Conservation (phyloP, 2,888 invertebrate genomes). For the Shargacucullia verbasci region DNA sequence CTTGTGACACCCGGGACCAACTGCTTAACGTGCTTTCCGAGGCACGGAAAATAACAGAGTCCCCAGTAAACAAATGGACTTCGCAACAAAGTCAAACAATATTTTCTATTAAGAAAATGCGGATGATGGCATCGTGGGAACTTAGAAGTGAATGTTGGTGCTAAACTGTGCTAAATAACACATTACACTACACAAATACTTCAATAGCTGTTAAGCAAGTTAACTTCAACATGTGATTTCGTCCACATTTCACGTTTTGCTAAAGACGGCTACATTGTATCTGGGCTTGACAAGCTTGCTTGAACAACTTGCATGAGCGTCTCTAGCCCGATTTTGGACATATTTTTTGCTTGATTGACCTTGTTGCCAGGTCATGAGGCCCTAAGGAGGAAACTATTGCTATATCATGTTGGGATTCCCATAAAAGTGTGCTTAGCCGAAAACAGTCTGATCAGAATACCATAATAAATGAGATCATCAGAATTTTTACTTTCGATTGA, state of each 20-base stretch:
- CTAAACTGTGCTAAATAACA: constrained; percentile 43
- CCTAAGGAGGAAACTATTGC: constrained; percentile 9
- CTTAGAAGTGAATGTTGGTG: constrained; percentile 29
- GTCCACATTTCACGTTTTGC: constrained; percentile 10
- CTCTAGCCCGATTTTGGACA: background rate
- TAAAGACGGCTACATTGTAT: constrained; percentile 2
- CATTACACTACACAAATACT: constrained; percentile 40
- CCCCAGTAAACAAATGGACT: no score
- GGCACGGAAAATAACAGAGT: no score
- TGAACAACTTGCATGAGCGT: background rate
- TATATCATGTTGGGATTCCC: constrained; percentile 11
- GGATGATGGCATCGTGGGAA: constrained; percentile 32
- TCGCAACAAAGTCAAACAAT: background rate
- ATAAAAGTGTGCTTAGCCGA: no score
- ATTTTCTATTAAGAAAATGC: background rate
- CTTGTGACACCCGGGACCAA: no score
- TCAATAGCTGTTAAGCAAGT: constrained; percentile 23
- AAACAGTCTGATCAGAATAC: no score
- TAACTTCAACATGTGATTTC: constrained; percentile 37
- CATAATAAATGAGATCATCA: no score
- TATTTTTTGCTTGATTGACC: background rate
- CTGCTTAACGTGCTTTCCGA: no score
- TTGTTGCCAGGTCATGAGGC: constrained; percentile 1
- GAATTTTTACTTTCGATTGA: no score
- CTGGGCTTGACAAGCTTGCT: background rate